Percentiles rank a stretch among this genome's conserved stretches.
phyloP scores from a whole-genome alignment of 1,140 invertebrate genomes.

The Achatina immaculata region DNA sequence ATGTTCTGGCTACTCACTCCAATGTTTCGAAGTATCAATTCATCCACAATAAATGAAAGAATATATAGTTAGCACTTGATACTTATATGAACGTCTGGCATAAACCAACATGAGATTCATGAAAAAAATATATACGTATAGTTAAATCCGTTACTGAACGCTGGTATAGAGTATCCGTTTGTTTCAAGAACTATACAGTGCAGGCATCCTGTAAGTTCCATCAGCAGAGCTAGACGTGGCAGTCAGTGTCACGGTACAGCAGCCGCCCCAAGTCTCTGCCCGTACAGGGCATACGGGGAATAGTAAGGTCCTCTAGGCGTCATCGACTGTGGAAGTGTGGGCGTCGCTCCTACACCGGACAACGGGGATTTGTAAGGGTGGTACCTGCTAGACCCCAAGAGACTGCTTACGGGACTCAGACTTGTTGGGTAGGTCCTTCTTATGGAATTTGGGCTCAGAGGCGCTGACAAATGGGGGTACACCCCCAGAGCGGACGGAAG shows the following conservation, averaged over 20 bases:
- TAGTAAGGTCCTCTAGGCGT: conserved; percentile 77
- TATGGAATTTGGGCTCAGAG: conserved; percentile 72
- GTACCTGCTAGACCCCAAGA: conserved; percentile 83
- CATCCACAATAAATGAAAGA: no score
- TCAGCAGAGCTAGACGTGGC: no score
- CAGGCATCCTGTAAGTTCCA: no score
- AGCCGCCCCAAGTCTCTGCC: conserved; percentile 87
- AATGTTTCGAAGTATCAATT: no score
- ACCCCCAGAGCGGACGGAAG: conserved; percentile 53
- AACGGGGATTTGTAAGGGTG: conserved; percentile 82
- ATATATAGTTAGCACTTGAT: no score
- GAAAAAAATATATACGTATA: no score
- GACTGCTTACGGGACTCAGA: conserved; percentile 81
- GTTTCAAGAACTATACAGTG: no score
- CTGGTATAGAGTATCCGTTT: no score
- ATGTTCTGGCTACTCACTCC: no score
- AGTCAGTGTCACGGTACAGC: conserved; percentile 78
- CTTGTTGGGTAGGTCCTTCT: conserved; percentile 86
- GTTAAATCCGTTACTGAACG: no score
- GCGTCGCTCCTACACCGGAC: conserved; percentile 75
- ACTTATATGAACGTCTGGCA: no score
- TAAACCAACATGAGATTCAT: no score
- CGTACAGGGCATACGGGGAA: conserved; percentile 92
- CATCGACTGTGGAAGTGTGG: conserved; percentile 77
- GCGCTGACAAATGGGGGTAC: conserved; percentile 72